Conservation (phyloP, 2,113 vertebrate species). For the Centropus bengalensis region DNA sequence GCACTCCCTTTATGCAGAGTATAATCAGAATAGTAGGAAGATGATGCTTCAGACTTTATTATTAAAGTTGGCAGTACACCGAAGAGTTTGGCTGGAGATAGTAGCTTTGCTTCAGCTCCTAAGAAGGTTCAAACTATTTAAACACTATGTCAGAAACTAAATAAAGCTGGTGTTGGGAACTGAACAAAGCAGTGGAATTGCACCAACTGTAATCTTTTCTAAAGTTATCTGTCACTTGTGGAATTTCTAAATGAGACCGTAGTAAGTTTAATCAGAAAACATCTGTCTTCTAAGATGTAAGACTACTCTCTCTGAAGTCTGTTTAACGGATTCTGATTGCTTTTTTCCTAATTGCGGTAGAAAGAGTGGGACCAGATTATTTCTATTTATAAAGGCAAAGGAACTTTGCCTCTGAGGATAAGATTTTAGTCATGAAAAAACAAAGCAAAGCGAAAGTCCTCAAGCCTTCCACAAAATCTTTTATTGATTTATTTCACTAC, state of each 20-base stretch:
- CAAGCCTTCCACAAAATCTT: constrained; percentile 14
- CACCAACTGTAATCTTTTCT: background rate
- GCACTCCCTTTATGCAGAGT: background rate
- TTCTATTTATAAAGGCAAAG: constrained; percentile 52
- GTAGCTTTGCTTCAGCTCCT: background rate
- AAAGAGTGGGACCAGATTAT: constrained; percentile 36
- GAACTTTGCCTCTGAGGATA: constrained; percentile 11
- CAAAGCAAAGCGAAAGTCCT: background rate
- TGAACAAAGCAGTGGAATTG: background rate
- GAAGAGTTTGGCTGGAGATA: background rate
- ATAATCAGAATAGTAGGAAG: background rate
- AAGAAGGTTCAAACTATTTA: background rate
- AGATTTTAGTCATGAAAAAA: constrained; percentile 27
- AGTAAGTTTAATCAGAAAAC: constrained; percentile 57
- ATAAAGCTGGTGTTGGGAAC: background rate
- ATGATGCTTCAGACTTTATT: background rate
- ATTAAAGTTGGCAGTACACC: background rate
- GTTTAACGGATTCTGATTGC: constrained; percentile 58
- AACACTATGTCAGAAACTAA: background rate
- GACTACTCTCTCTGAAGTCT: constrained; percentile 15
- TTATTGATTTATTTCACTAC: constrained; percentile 3
- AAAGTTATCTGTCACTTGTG: constrained; percentile 11
- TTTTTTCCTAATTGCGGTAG: constrained; percentile 41
- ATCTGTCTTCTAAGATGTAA: constrained; percentile 29
- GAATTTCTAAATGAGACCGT: background rate